phyloP scores from a whole-genome alignment of 2,113 vertebrate species.

The Atlantisia rogersi region DNA sequence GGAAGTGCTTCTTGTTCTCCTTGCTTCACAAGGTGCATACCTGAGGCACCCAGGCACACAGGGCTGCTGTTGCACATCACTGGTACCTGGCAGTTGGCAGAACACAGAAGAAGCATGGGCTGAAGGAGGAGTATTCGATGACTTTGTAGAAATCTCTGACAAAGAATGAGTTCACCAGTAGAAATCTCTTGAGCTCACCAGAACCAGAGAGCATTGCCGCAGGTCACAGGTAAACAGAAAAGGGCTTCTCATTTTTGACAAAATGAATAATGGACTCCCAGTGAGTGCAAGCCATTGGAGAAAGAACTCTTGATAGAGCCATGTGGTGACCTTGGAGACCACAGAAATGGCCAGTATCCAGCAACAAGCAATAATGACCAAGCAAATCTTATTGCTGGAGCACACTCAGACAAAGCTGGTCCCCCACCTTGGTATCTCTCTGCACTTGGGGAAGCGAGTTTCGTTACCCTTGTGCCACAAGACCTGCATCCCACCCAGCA shows the following conservation, averaged over 20 bases:
- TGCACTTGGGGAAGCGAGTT: background rate
- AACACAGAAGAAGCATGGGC: background rate
- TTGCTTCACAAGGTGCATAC: background rate
- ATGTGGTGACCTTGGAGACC: background rate
- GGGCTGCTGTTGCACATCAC: background rate
- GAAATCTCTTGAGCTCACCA: background rate
- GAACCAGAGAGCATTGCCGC: background rate
- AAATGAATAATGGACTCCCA: background rate
- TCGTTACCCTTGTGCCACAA: conserved; percentile 15
- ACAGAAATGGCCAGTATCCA: background rate
- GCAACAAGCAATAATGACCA: background rate
- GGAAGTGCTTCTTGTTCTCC: background rate
- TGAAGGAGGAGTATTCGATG: background rate
- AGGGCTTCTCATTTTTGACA: background rate
- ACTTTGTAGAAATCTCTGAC: background rate
- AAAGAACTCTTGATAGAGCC: background rate
- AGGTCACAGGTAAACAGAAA: background rate
- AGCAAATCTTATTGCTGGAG: conserved; percentile 2
- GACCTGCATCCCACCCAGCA: conserved; percentile 33
- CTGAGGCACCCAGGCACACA: background rate
- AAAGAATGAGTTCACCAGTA: background rate
- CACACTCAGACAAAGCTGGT: background rate
- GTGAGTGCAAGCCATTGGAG: background rate
- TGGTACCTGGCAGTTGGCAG: background rate
- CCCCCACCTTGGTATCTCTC: background rate